Base-by-base conservation (phyloP, 2,888 invertebrate species). In the Ametastegia equiseti region DNA sequence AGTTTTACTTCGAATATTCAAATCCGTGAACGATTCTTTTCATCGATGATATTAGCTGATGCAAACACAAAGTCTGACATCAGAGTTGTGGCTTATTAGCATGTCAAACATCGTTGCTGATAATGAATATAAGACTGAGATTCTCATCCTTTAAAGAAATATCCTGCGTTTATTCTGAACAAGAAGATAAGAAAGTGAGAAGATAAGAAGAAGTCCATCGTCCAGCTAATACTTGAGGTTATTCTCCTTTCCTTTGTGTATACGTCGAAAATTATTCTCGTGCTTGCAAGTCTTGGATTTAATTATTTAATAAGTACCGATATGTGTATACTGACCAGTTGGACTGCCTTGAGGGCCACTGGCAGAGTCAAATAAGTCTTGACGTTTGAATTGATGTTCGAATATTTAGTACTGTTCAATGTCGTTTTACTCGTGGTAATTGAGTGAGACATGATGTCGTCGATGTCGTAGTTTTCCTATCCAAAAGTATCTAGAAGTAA, bases 291-390 rank as follows among this genome's bases (percentile, higher is more conserved):
- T 60, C 30, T 60, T 5, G 30, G 23, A 60, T 60, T 60, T 30
- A 13, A 60, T 60, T 60, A 0, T 1, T 60, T 30, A 60, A 30
- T 15, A 30, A 13, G 15, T 47, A 54, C 54, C n/a, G n/a, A n/a
- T n/a, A 42, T 11, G 30, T 30, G 13, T 39, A 39, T 39, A 67
- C 33, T 67, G 19, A 67, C 65, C 65, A 67, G 39, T 67, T 67
- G 65, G 7, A 67, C 39, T n/a, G 39, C 39, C 39, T 67, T 67
- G n/a, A 67, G 65, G 19, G 39, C 39, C n/a, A 67, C 65, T 67
- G 65, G 65, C 9, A 67, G 19, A 67, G 65, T 67, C 19, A 36
- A 39, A 39, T 67, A 67, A 67, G 65, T 67, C 19, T 5, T 19
- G 19, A 39, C 19, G 39, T 39, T 67, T 39, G 65, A 67, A 36